Evolutionary conservation across 2,797 vertebrate genomes (phyloP), one percentile per base, ranked within the genome.

Genomic region (Bovichtus variegatus): DNA sequence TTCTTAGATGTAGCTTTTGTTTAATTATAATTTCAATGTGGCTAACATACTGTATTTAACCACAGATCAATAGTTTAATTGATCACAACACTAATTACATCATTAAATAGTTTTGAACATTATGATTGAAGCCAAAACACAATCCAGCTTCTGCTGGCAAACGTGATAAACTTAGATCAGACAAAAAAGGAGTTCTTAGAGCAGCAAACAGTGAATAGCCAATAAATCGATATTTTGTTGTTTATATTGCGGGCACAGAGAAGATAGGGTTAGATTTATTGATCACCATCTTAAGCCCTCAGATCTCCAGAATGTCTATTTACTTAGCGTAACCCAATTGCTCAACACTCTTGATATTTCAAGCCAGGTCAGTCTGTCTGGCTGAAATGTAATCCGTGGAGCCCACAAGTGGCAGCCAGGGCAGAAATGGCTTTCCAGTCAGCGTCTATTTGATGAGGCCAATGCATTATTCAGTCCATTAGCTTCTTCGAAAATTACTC

Each of bases 391-490:
- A 91, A 93, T 93, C 91, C 84, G 19, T 25, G 53, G 85, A 92
- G 91, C 89, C 89, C 88, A 90, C 90, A 88, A 93, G 91, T 92
- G 90, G 92, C 89, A 89, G 91, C 85, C 81, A 21, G 89, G 85
- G 91, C 92, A 92, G 88, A 92, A 93, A 94, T 91, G 92, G 89
- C 93, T 94, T 93, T 93, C 93, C 91, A 92, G 93, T 93, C 93
- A 91, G 89, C 82, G 80, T 92, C 91, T 92, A 93, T 92, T 93
- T 93, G 92, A 94, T 92, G 92, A 93, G 90, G 90, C 91, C 88
- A 88, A 93, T 94, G 93, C 92, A 94, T 94, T 94, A 94, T 94
- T 94, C 92, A 94, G 92, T 91, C 92, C 92, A 93, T 94, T 94
- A 94, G 93, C 93, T 90, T 93, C 91, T 93, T 90, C 85, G 89